Evolutionary conservation across 2,888 invertebrate genomes (phyloP), one percentile per base, ranked within the genome.

Genomic region (Lobophora halterata): DNA sequence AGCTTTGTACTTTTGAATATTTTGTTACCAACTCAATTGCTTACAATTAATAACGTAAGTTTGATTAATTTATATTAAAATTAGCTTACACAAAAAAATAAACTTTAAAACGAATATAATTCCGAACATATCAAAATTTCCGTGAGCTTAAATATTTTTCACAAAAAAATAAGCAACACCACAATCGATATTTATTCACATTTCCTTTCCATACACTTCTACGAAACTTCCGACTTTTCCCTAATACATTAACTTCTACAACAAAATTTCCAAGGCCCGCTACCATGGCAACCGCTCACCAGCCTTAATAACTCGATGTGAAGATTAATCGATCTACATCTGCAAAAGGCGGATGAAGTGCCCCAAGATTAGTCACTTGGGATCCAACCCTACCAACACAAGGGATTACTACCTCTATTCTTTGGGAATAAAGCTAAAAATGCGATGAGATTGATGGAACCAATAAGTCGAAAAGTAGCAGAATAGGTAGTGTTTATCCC

Each of bases 311-410:
- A 77, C 70, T 71, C 69, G 60, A 77, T 77, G 63, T 61, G 55
- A 74, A 79, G 79, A 82, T 79, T 79, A 82, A 82, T 81, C 75
- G 79, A 77, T 74, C 66, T 71, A 68, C 79, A 76, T 77, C 72
- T 78, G 77, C 70, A 64, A 73, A 70, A 71, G 77, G 74, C 81
- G 65, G 75, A 64, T 61, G 59, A 63, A 71, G 70, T 67, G 62
- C 64, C 58, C 66, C 55, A 64, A 75, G 79, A 82, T 83, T 83
- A 82, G 73, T 78, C 79, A 76, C 76, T 80, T 76, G 71, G 75
- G 72, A 79, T 73, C 76, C n/a, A n/a, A 72, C 58, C 54, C 36
- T 16, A 21, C 42, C 23, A 23, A 30, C 36, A 36, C 54, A 52
- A 45, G 11, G 46, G 30, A 60, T 31, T 44, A 41, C 45, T 36